Evolutionary conservation across 2,113 vertebrate species (phyloP).

Genomic region (Nerophis ophidion): DNA sequence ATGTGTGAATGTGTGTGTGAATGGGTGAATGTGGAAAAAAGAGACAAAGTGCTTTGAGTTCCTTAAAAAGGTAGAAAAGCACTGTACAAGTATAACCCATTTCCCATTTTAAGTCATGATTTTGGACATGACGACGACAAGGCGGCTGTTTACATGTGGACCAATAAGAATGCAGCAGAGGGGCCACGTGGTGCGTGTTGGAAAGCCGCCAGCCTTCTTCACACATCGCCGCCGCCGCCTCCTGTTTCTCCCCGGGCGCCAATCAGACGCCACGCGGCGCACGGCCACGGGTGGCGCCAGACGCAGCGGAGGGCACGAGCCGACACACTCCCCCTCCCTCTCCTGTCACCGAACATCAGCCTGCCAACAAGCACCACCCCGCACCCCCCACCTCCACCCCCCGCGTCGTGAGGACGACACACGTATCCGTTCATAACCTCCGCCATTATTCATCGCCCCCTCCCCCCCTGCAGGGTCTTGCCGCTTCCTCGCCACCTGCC

Average conservation of each 20-base stretch:
- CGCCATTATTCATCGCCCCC: slow-evolving; percentile 46
- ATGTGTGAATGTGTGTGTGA: too few species aligned
- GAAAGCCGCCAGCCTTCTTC: slow-evolving; percentile 76
- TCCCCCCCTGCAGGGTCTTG: slow-evolving; percentile 50
- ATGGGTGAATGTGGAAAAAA: too few species aligned
- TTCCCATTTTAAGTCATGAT: too few species aligned
- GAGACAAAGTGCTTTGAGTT: too few species aligned
- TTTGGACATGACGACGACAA: too few species aligned
- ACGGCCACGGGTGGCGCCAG: slow-evolving; percentile 38
- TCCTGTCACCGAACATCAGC: slow-evolving; percentile 34
- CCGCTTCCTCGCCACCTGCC: slow-evolving; percentile 37
- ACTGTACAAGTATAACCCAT: too few species aligned
- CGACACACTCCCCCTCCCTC: slow-evolving; percentile 24
- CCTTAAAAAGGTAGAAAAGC: too few species aligned
- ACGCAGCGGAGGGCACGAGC: slow-evolving; percentile 46
- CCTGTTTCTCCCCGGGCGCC: slow-evolving; percentile 72
- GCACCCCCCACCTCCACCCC: neutral
- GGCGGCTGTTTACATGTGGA: too few species aligned
- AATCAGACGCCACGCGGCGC: slow-evolving; percentile 48
- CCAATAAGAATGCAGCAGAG: too few species aligned
- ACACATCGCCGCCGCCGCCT: slow-evolving; percentile 60
- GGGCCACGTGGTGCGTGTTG: neutral
- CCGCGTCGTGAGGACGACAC: slow-evolving; percentile 38
- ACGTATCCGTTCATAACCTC: slow-evolving; percentile 55
- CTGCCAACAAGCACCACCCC: slow-evolving; percentile 17